Evolutionary conservation across 1,140 invertebrate species (phyloP).

Genomic region (Ptiloglossa arizonensis): DNA sequence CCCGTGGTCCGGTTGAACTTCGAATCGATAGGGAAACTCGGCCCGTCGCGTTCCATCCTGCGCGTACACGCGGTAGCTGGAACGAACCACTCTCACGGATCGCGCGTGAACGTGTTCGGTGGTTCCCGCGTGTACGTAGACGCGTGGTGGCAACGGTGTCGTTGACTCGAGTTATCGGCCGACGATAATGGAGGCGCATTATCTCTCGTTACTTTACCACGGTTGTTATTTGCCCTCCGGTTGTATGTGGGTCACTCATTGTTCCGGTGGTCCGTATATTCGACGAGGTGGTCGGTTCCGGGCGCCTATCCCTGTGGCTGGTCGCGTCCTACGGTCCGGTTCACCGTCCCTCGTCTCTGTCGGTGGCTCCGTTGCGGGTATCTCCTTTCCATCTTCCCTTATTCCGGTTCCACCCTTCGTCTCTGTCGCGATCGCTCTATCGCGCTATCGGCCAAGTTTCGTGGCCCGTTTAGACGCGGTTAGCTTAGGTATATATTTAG

Average conservation of each 20-base stretch:
- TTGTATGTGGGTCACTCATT: slow-evolving; percentile 39
- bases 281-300: slow-evolving; percentile 23
- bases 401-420: not conserved
- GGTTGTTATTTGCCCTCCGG: slow-evolving; percentile 61
- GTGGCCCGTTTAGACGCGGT: slow-evolving; percentile 67
- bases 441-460: slow-evolving; percentile 58
- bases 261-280: slow-evolving; percentile 23
- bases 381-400: not conserved
- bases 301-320: no score
- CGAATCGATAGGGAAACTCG: slow-evolving; percentile 31
- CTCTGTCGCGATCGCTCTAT: not conserved
- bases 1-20: not conserved
- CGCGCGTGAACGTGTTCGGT: no score
- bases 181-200: slow-evolving; percentile 65
- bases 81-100: no score
- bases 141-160: slow-evolving; percentile 26
- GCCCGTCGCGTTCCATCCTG: not conserved
- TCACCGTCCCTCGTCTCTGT: no score
- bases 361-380: no score
- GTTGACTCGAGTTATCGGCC: slow-evolving; percentile 57
- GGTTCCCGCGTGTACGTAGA: no score
- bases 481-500: slow-evolving; percentile 75
- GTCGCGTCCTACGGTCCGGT: no score
- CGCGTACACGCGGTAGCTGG: no score
- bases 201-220: slow-evolving; percentile 65